Evolutionary conservation across 2,888 invertebrate genomes (phyloP).

Genomic region (Entomobrya multifasciata): DNA sequence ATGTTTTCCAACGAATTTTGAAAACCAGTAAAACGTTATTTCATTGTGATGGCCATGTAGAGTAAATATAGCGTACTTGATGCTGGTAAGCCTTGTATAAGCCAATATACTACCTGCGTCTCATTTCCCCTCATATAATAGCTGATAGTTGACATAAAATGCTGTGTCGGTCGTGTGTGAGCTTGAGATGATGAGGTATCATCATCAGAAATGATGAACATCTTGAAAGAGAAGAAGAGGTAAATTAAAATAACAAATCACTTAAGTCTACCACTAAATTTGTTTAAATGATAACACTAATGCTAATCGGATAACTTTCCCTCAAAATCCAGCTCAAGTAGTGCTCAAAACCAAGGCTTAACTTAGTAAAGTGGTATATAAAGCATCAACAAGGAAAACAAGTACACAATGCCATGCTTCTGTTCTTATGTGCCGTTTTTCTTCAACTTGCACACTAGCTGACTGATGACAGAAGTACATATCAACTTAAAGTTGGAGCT

Average conservation of each 20-base stretch:
- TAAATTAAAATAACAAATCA: slow-evolving; percentile 71
- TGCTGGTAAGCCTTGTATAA: background rate
- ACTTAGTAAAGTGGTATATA: slow-evolving; percentile 15
- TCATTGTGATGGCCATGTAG: background rate
- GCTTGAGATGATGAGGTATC: slow-evolving; percentile 35
- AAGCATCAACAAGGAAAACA: slow-evolving; percentile 18
- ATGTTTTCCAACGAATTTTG: background rate
- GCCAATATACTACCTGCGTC: background rate
- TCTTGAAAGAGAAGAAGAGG: slow-evolving; percentile 55
- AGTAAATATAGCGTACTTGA: too few relatives aligned
- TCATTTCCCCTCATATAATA: background rate
- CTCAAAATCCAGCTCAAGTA: slow-evolving; percentile 70
- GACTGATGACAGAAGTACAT: background rate
- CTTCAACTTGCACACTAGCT: background rate
- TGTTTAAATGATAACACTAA: slow-evolving; percentile 73
- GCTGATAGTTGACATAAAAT: slow-evolving; percentile 17
- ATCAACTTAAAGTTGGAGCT: slow-evolving; percentile 8
- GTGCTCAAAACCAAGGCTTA: slow-evolving; percentile 56
- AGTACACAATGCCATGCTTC: slow-evolving; percentile 12
- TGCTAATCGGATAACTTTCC: slow-evolving; percentile 74
- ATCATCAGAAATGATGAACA: slow-evolving; percentile 40
- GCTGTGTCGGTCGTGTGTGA: slow-evolving; percentile 43
- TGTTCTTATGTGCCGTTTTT: slow-evolving; percentile 1
- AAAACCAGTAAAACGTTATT: background rate
- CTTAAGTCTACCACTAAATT: slow-evolving; percentile 70